phyloP scores from a whole-genome alignment of 1,140 invertebrate species.

The Scaptomyza pallida region DNA sequence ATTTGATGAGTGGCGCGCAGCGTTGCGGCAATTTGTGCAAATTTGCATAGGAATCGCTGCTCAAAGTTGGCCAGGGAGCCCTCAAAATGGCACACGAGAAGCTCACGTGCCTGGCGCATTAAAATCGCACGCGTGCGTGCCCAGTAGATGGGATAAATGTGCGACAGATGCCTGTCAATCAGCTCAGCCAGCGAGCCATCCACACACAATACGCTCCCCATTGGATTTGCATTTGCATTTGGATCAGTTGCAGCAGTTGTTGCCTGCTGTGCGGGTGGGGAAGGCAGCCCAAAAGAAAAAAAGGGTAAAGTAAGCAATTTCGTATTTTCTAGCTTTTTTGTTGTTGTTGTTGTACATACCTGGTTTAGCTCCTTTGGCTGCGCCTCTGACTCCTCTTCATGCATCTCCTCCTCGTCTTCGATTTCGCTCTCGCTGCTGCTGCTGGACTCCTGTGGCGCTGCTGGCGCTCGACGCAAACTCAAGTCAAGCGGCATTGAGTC shows the following conservation, averaged over 20 bases:
- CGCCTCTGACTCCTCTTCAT: background rate
- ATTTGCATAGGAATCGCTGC: constrained; percentile 87
- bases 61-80: constrained; percentile 87
- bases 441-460: constrained; percentile 46
- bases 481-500: constrained; percentile 63
- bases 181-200: constrained; percentile 75
- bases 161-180: constrained; percentile 87
- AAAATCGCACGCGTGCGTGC: constrained; percentile 86
- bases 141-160: constrained; percentile 85
- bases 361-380: background rate
- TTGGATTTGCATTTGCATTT: background rate
- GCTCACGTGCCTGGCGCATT: constrained; percentile 88
- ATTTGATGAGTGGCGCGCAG: constrained; percentile 83
- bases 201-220: background rate
- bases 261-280: constrained; percentile 16
- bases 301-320: constrained; percentile 34
- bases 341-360: background rate
- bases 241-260: constrained; percentile 10
- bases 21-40: constrained; percentile 85
- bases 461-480: constrained; percentile 43
- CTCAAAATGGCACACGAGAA: constrained; percentile 87
- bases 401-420: constrained; percentile 26
- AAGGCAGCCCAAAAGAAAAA: background rate
- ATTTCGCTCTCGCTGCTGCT: constrained; percentile 29
- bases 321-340: no score